Conservation (phyloP, 2,888 invertebrate genomes). For the Clostera curtula region DNA sequence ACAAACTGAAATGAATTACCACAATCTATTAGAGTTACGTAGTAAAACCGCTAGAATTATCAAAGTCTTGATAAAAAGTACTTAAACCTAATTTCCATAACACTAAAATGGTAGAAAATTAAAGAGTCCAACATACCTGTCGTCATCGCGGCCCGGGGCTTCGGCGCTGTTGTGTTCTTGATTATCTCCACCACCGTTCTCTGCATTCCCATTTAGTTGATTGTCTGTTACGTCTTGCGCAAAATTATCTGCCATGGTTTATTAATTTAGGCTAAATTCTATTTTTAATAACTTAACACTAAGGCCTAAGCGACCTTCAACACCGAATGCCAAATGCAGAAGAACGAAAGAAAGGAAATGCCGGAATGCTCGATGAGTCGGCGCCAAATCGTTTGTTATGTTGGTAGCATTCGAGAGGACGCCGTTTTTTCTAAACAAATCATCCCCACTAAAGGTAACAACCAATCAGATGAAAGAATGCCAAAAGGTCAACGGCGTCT, state of each 20-base stretch:
- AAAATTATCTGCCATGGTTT: constrained; percentile 83
- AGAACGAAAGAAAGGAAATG: constrained; percentile 61
- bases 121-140: constrained; percentile 77
- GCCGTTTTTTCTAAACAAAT: constrained; percentile 33
- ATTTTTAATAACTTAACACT: constrained; percentile 59
- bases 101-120: constrained; percentile 9
- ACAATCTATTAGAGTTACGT: too few species aligned
- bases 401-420: constrained; percentile 39
- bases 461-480: constrained; percentile 42
- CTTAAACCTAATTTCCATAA: constrained; percentile 8
- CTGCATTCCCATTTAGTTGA: constrained; percentile 76
- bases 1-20: constrained; percentile 42
- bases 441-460: constrained; percentile 21
- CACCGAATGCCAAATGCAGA: constrained; percentile 72
- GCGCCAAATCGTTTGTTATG: constrained; percentile 45
- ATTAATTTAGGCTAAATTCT: constrained; percentile 74
- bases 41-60: constrained; percentile 10
- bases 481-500: constrained; percentile 57
- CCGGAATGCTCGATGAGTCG: constrained; percentile 49
- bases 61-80: constrained; percentile 14
- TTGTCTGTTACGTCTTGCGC: constrained; percentile 84
- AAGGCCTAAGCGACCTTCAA: constrained; percentile 69
- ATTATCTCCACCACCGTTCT: constrained; percentile 80
- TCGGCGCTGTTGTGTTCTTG: constrained; percentile 84
- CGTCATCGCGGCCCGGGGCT: constrained; percentile 86